Evolutionary conservation across 2,888 invertebrate genomes (phyloP).

Genomic region (Crematogaster levior): DNA sequence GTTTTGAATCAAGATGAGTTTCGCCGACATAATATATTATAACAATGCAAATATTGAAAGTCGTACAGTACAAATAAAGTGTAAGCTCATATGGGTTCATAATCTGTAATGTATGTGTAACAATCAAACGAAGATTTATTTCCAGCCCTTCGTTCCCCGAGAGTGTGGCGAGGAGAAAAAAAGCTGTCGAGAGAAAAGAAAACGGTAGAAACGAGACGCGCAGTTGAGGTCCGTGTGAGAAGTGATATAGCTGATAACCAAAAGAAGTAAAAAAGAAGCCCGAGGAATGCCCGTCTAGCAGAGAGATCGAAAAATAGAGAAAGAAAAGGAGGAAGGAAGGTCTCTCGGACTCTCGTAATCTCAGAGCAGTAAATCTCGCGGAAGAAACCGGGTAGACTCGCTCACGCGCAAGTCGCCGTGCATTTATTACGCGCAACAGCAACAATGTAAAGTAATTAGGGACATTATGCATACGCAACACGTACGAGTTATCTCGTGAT

Average conservation of each 20-base stretch:
- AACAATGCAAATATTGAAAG: neutral
- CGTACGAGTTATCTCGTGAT: conserved; percentile 58
- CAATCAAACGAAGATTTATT: conserved; percentile 41
- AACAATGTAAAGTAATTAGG: conserved; percentile 68
- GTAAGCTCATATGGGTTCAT: neutral
- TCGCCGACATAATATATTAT: neutral
- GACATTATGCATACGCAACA: conserved; percentile 69
- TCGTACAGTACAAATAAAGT: conserved; percentile 12
- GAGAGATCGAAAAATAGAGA: conserved; percentile 20
- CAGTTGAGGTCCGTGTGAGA: conserved; percentile 24
- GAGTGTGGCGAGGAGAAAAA: neutral
- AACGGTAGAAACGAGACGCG: conserved; percentile 8
- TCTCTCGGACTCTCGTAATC: conserved; percentile 48
- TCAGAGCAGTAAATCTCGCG: conserved; percentile 52
- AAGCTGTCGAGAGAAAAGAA: neutral
- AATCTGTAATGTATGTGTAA: conserved; percentile 12
- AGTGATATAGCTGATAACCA: conserved; percentile 53
- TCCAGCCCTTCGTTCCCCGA: neutral
- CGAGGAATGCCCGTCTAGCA: conserved; percentile 6
- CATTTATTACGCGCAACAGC: conserved; percentile 50
- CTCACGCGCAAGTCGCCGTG: conserved; percentile 42
- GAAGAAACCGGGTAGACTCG: conserved; percentile 27
- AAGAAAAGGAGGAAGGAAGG: conserved; percentile 8
- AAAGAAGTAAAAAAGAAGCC: conserved; percentile 33
- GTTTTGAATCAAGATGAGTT: neutral